Conservation (phyloP, 2,113 vertebrate species). For the Eurypyga helias region DNA sequence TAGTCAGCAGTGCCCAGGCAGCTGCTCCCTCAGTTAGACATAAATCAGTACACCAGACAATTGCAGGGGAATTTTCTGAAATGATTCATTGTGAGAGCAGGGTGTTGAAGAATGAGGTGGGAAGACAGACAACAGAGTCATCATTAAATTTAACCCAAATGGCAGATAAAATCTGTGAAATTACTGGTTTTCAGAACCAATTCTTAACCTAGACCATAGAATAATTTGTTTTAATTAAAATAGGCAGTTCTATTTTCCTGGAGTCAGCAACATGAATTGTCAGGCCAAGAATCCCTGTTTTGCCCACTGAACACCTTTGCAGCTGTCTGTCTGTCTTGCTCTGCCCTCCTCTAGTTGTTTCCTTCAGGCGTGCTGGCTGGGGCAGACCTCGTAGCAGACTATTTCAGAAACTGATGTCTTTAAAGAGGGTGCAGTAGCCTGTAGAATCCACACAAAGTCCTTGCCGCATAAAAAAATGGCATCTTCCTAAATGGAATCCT, state of each 20-base stretch:
- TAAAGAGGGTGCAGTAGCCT: neutral
- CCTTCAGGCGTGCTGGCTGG: neutral
- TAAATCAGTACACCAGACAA: neutral
- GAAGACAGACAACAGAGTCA: slow-evolving; percentile 17
- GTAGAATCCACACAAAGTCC: slow-evolving; percentile 5
- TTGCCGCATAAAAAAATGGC: slow-evolving; percentile 17
- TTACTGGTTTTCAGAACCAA: neutral
- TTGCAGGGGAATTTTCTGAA: slow-evolving; percentile 10
- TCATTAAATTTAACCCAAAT: slow-evolving; percentile 21
- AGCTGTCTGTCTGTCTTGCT: neutral
- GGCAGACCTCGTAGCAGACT: neutral
- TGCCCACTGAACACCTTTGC: neutral
- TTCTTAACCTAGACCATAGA: neutral
- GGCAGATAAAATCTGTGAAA: neutral
- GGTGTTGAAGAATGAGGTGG: neutral
- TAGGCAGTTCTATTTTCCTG: neutral
- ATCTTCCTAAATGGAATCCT: neutral
- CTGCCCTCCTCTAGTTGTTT: neutral
- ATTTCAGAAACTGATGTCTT: neutral
- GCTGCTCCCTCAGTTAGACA: neutral
- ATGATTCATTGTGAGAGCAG: neutral
- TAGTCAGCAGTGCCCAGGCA: neutral
- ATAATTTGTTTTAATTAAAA: slow-evolving; percentile 10
- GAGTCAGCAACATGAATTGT: neutral
- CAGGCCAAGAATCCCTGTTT: neutral